Base-by-base conservation (phyloP, 2,888 invertebrate species). In the Carcina quercana region DNA sequence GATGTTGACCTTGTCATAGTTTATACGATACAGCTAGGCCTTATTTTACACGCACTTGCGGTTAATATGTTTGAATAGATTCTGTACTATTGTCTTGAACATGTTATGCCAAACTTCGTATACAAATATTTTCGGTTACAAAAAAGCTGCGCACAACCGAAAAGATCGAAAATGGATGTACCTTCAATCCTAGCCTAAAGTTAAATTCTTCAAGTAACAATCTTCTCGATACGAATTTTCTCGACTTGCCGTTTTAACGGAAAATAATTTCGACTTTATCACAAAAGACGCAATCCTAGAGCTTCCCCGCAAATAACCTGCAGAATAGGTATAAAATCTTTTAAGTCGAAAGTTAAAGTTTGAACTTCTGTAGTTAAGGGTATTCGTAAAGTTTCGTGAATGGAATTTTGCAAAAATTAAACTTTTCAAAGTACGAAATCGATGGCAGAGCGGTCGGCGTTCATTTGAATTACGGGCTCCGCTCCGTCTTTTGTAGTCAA, bases 401-500 rank as follows among this genome's bases (percentile, higher is more conserved):
- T 59, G 60, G 38, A 73, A 68, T 72, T 76, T 71, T 54, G 67
- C 66, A 74, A 79, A 78, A 79, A 76, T 76, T 73, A 58, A 78
- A 78, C 69, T 78, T 75, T 67, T 55, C 52, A 63, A 75, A 71
- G 70, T 72, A 62, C 59, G 61, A 64, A 75, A 73, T 79, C 76
- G 76, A 75, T 71, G 72, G 62, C 61, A 56, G 58, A 66, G 65
- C 64, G 67, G 67, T 66, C 59, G 61, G 57, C 50, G 69, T 68
- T 79, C 76, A 73, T 80, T 82, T 78, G 74, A 80, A 80, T 82
- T 75, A 74, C 73, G 27, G 67, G 54, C 60, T 52, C n/a, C 53
- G 59, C 61, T 63, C 69, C 63, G 78, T 66, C 82, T 79, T 82
- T 83, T 82, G 80, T 82, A 78, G 73, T 78, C 80, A 60, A 70